Conservation (phyloP, 2,888 invertebrate genomes). For the Mongoloraphidia duomilia region DNA sequence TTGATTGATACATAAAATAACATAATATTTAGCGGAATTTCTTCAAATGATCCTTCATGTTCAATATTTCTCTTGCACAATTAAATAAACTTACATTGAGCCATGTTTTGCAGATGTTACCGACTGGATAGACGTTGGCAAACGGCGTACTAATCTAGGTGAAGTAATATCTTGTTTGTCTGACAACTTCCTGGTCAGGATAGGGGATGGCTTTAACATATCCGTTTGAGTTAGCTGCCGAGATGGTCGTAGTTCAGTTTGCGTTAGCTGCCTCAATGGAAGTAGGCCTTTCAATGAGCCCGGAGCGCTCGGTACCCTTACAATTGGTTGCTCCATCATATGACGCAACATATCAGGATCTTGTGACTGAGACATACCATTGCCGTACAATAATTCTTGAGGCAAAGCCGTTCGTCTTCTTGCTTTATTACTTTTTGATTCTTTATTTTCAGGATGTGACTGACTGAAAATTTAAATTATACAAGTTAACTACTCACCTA, state of each 20-base stretch:
- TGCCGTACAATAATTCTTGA: conserved; percentile 53
- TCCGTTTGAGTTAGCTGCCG: conserved; percentile 6
- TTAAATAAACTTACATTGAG: conserved; percentile 20
- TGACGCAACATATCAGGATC: conserved; percentile 25
- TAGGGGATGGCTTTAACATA: conserved; percentile 19
- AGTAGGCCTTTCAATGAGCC: conserved; percentile 46
- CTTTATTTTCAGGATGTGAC: no score
- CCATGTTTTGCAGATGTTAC: conserved; percentile 17
- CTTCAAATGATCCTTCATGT: no score
- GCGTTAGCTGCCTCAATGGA: not conserved
- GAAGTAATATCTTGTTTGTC: conserved; percentile 22
- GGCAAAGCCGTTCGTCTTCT: conserved; percentile 50
- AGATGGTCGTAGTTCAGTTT: not conserved
- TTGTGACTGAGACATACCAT: conserved; percentile 38
- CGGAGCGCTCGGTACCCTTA: conserved; percentile 59
- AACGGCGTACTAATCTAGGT: conserved; percentile 17
- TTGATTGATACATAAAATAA: no score
- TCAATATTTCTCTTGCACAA: no score
- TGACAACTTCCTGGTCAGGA: conserved; percentile 20
- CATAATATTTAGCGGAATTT: no score
- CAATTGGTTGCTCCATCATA: conserved; percentile 30
- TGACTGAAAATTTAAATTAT: no score
- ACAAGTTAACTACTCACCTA: no score
- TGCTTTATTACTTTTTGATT: conserved; percentile 33
- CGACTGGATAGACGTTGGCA: not conserved